phyloP scores from a whole-genome alignment of 2,113 vertebrate species.

The Mesocricetus auratus region DNA sequence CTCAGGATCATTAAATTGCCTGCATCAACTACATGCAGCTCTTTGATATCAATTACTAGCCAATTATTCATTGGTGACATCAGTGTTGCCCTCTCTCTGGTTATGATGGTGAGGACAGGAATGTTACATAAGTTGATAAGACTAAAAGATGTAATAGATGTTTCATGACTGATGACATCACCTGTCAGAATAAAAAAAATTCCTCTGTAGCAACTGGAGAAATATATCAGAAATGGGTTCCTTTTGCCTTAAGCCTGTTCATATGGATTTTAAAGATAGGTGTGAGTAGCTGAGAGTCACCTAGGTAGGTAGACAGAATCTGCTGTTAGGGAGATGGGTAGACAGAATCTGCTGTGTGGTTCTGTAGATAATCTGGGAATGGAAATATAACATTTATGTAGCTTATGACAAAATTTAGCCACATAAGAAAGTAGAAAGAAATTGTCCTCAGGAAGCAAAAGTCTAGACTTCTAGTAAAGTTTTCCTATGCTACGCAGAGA shows the following conservation, averaged over 20 bases:
- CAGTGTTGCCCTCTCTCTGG: neutral
- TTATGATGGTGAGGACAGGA: neutral
- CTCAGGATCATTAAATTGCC: neutral
- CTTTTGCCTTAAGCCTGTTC: neutral
- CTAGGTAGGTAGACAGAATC: neutral
- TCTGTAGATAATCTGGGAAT: no score
- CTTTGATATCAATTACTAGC: neutral
- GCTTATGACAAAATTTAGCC: neutral
- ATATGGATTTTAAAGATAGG: neutral
- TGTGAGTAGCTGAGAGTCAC: neutral
- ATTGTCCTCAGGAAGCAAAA: fast-evolving
- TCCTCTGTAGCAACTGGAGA: neutral
- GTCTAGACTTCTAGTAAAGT: neutral
- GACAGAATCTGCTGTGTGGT: neutral
- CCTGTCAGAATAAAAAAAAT: neutral
- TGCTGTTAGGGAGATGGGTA: no score
- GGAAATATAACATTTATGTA: neutral
- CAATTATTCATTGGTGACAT: fast-evolving
- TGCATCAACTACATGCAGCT: neutral
- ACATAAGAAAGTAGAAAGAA: neutral
- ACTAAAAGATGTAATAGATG: neutral
- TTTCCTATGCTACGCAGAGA: neutral
- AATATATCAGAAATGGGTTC: neutral
- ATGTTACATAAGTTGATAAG: neutral
- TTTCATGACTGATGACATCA: neutral